Evolutionary conservation across 2,888 invertebrate genomes (phyloP).

Genomic region (Yponomeuta malinellus): DNA sequence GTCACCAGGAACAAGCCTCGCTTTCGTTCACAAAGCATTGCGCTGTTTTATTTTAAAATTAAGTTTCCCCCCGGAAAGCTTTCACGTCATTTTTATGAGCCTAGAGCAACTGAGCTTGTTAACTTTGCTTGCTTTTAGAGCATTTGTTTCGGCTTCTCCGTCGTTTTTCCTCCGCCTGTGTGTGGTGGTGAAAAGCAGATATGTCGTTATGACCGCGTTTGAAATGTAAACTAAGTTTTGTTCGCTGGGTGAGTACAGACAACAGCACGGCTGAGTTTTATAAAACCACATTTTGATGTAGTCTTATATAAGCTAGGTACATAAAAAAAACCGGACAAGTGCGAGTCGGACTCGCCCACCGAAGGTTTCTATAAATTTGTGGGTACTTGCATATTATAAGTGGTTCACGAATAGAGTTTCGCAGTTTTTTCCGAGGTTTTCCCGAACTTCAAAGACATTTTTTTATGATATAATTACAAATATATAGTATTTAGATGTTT

Average conservation of each 20-base stretch:
- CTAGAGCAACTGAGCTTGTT: conserved; percentile 14
- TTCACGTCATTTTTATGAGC: conserved; percentile 36
- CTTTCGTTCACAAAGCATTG: conserved; percentile 55
- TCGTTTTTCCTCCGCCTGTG: background rate
- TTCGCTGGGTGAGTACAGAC: background rate
- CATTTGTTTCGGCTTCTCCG: background rate
- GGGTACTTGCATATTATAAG: too few relatives aligned
- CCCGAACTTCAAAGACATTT: too few relatives aligned
- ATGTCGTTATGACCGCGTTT: background rate
- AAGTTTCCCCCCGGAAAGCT: conserved; percentile 47
- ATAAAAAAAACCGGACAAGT: too few relatives aligned
- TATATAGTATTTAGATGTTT: too few relatives aligned
- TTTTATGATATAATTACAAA: too few relatives aligned
- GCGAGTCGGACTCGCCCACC: too few relatives aligned
- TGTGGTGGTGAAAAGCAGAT: background rate
- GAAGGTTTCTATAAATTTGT: too few relatives aligned
- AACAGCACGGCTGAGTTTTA: too few relatives aligned
- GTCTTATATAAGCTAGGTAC: too few relatives aligned
- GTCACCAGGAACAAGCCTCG: conserved; percentile 21
- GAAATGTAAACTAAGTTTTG: background rate
- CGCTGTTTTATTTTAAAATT: conserved; percentile 59
- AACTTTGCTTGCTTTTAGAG: conserved; percentile 4
- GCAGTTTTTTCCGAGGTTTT: too few relatives aligned
- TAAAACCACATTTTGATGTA: too few relatives aligned
- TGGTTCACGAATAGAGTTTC: too few relatives aligned